A percentile compares a stretch with the other conserved stretches of the same genome.
These are phyloP conservation scores for Zoanthus sociatus DNA, from an alignment of 92 coral and sea anemone species.

Conservation along the genomic window DNA sequence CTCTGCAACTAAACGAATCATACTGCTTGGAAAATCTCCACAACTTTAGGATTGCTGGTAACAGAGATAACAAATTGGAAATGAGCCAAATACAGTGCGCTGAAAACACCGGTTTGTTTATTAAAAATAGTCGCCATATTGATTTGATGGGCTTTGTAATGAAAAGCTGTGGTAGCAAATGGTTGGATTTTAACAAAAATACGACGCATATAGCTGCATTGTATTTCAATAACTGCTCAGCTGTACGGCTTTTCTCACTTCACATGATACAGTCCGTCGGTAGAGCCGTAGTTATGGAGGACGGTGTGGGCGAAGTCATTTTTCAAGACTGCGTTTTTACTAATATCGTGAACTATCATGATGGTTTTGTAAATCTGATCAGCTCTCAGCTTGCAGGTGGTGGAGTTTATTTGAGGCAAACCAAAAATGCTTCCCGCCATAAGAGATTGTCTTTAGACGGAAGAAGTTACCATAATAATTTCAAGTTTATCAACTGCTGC, in stretches of 20 bases:
- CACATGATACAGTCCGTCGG: conserved; percentile 7
- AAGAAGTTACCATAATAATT: not conserved
- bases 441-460: not conserved
- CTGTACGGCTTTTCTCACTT: not conserved
- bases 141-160: conserved; percentile 40
- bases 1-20: conserved; percentile 49
- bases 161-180: conserved; percentile 48
- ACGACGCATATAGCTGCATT: not conserved
- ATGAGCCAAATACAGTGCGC: conserved; percentile 58
- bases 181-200: not conserved
- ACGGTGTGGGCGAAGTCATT: not conserved
- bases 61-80: conserved; percentile 5
- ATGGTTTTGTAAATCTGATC: not conserved
- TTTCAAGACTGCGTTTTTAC: conserved; percentile 19
- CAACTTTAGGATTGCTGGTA: conserved; percentile 64
- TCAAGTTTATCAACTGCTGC: not conserved
- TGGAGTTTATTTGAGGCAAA: conserved; percentile 8
- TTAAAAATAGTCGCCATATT: conserved; percentile 46
- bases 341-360: not conserved
- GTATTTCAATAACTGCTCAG: conserved; percentile 7
- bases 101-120: conserved; percentile 48
- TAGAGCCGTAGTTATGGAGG: conserved; percentile 13
- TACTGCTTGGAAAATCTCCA: conserved; percentile 42
- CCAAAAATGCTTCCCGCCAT: not conserved
- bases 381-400: conserved; percentile 11